Evolutionary conservation across 2,888 invertebrate genomes (phyloP), one percentile per base, ranked within the genome.

Genomic region (Watsonalla cultraria): DNA sequence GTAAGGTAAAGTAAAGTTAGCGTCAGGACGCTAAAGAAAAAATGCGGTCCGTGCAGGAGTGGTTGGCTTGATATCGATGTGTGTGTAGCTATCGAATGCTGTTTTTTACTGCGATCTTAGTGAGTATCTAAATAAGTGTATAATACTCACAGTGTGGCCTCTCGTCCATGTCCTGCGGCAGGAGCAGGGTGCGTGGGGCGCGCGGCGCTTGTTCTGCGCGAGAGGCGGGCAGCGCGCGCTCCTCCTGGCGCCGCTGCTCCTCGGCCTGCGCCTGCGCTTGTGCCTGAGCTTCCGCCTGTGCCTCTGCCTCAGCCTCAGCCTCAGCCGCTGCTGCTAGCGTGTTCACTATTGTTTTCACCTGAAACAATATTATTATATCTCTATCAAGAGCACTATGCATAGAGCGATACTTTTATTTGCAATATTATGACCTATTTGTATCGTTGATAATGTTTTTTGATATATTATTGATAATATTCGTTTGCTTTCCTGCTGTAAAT

Each of bases 131-230:
- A 2, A 24, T 24, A 24, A 24, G 51, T 46, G 45, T 34, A 51
- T 15, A 15, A 15, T 72, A 93, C 95, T 93, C 81, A 96, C 96
- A 95, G 73, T 96, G 96, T 59, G 95, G 95, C 82, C 95, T 94
- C 78, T 92, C 92, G 61, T 93, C 93, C 66, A 93, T 91, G 52
- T 92, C 91, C 72, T 93, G 91, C 53, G 93, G 93, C 82, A 90
- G 87, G 78, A 93, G 87, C 81, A 91, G 86, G 56, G 84, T 92
- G 84, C 76, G 93, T 55, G 85, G 92, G 62, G 82, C 92, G 69
- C 80, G 92, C 66, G 74, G 90, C 70, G 71, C 76, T 62, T 90
- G 85, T 60, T 42, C 42, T 8, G 82, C 84, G 52, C 86, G 84
- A 57, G 81, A 85, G 45, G 78, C 85, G 56, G 80, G 69, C 61